These are phyloP conservation scores for Antennarius maculatus DNA, from an alignment of 2,797 vertebrate species.

Conservation along the genomic window DNA sequence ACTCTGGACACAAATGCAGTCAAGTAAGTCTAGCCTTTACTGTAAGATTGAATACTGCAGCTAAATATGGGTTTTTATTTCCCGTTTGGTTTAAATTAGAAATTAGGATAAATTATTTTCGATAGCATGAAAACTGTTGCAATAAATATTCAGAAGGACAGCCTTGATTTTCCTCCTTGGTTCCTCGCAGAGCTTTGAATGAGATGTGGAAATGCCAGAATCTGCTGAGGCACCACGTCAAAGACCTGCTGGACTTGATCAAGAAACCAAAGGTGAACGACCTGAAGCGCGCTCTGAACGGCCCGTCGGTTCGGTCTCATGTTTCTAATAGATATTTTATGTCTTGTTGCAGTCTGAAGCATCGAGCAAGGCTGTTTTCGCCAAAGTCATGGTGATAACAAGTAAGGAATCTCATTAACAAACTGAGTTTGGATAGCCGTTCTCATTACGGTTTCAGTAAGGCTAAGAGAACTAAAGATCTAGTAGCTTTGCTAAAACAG, in stretches of 20 bases:
- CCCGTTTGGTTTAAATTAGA: not conserved
- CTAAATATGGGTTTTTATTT: not conserved
- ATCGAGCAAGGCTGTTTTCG: slow-evolving; percentile 95
- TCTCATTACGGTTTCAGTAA: not conserved
- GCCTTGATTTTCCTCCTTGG: not conserved
- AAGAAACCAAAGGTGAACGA: slow-evolving; percentile 93
- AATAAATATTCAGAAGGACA: not conserved
- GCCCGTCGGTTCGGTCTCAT: fast-evolving
- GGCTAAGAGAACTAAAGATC: not conserved
- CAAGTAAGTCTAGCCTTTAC: slow-evolving; percentile 84
- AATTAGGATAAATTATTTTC: not conserved
- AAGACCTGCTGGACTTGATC: slow-evolving; percentile 94
- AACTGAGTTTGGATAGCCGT: not conserved
- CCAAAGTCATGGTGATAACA: slow-evolving; percentile 99
- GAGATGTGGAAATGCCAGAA: slow-evolving; percentile 99
- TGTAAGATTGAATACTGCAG: too few relatives aligned
- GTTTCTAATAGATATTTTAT: slow-evolving; percentile 2
- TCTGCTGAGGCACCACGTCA: slow-evolving; percentile 91
- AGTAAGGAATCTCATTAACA: slow-evolving; percentile 83
- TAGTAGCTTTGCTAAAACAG: not conserved
- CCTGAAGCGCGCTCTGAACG: not conserved
- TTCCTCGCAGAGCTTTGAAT: slow-evolving; percentile 88
- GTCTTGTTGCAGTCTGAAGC: slow-evolving; percentile 88
- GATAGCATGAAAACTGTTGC: not conserved
- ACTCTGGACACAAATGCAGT: slow-evolving; percentile 95